Percentiles rank a stretch among this genome's conserved stretches.
Evolutionary conservation across 1,140 invertebrate species (phyloP).

Genomic region (Meloidogyne exigua): DNA sequence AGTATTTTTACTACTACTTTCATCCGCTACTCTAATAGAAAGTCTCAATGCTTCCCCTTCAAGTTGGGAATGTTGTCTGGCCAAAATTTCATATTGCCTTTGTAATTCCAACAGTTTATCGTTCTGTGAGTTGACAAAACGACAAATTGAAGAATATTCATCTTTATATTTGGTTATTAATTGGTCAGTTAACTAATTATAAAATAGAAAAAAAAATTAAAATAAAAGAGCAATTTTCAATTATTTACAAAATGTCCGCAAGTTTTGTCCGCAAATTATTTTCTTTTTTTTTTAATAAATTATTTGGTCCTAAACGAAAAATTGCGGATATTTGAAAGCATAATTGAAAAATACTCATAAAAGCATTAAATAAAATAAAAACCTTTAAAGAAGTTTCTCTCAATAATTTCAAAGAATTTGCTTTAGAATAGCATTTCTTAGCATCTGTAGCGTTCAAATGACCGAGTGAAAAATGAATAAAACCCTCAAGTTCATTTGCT

Average conservation of each 20-base stretch:
- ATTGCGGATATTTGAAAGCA: too few relatives aligned
- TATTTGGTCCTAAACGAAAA: too few relatives aligned
- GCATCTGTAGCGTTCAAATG: slow-evolving; percentile 30
- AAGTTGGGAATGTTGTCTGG: slow-evolving; percentile 88
- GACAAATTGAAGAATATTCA: slow-evolving; percentile 80
- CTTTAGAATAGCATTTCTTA: slow-evolving; percentile 29
- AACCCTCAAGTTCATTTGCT: slow-evolving; percentile 15
- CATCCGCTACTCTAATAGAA: neutral
- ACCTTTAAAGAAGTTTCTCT: slow-evolving; percentile 26
- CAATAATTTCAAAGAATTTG: slow-evolving; percentile 26
- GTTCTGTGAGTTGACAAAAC: slow-evolving; percentile 85
- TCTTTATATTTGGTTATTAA: slow-evolving; percentile 72
- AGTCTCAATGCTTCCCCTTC: slow-evolving; percentile 73
- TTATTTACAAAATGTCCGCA: too few relatives aligned
- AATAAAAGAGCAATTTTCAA: too few relatives aligned
- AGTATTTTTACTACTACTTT: slow-evolving; percentile 3
- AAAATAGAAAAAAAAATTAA: too few relatives aligned
- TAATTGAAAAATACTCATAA: too few relatives aligned
- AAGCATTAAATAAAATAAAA: neutral
- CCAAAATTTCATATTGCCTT: slow-evolving; percentile 93
- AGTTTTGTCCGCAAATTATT: too few relatives aligned
- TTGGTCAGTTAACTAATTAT: slow-evolving; percentile 72
- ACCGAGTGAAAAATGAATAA: slow-evolving; percentile 10
- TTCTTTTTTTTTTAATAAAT: too few relatives aligned
- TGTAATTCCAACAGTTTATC: slow-evolving; percentile 89